Conservation (phyloP, 2,113 vertebrate species). For the Anguilla rostrata region DNA sequence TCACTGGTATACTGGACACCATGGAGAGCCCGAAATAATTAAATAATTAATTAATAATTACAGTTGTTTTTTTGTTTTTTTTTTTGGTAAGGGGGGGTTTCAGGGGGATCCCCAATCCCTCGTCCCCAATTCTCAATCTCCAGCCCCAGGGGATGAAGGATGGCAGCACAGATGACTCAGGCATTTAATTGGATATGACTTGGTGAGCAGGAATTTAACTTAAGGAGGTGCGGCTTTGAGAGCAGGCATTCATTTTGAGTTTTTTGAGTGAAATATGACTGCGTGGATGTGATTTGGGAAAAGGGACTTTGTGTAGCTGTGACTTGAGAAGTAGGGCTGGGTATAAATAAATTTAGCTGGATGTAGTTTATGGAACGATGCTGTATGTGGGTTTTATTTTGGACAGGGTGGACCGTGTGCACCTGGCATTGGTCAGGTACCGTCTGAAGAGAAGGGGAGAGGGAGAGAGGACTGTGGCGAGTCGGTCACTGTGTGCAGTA, state of each 20-base stretch:
- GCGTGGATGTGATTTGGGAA: background rate
- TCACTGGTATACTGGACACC: too few relatives aligned
- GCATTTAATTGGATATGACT: background rate
- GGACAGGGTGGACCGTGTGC: constrained; percentile 31
- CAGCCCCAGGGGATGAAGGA: background rate
- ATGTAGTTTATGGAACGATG: background rate
- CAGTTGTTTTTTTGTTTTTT: too few relatives aligned
- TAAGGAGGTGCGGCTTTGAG: background rate
- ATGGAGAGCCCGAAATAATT: too few relatives aligned
- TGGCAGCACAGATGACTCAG: background rate
- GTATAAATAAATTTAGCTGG: background rate
- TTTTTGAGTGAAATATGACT: background rate
- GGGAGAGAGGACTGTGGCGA: constrained; percentile 49
- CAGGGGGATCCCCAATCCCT: background rate
- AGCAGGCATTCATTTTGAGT: background rate
- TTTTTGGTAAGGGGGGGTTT: too few relatives aligned
- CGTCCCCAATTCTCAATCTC: background rate
- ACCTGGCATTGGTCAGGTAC: constrained; percentile 53
- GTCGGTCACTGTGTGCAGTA: constrained; percentile 65
- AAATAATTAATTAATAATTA: too few relatives aligned
- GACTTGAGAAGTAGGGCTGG: background rate
- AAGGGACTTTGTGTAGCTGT: background rate
- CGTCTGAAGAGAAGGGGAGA: constrained; percentile 50
- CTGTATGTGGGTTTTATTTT: constrained; percentile 48
- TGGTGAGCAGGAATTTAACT: background rate